A percentile compares a stretch with the other conserved stretches of the same genome.
phyloP scores from a whole-genome alignment of 2,888 invertebrate species.

The Platypus cylindrus region DNA sequence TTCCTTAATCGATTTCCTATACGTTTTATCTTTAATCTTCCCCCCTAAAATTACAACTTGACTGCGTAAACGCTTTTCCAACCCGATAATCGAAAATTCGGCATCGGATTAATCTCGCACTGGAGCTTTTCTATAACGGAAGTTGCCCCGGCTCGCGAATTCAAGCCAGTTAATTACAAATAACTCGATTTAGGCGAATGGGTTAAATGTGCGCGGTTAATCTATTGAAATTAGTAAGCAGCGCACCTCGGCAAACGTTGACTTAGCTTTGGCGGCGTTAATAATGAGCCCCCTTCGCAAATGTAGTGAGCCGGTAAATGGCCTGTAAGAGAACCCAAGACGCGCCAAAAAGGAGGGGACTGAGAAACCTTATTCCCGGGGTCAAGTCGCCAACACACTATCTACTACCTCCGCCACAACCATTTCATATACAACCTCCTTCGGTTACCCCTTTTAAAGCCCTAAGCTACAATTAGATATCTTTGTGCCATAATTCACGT shows the following conservation, averaged over 20 bases:
- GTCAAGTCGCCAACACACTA: slow-evolving; percentile 17
- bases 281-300: slow-evolving; percentile 33
- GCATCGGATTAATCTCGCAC: slow-evolving; percentile 12
- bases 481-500: slow-evolving; percentile 46
- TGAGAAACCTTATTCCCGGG: slow-evolving; percentile 14
- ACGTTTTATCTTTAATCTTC: slow-evolving; percentile 1
- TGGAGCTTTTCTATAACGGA: slow-evolving; percentile 11
- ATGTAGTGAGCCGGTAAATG: slow-evolving; percentile 37
- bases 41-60: slow-evolving; percentile 2
- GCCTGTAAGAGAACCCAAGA: slow-evolving; percentile 33
- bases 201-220: slow-evolving; percentile 35
- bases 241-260: slow-evolving; percentile 36
- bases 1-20: not conserved
- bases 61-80: slow-evolving; percentile 8
- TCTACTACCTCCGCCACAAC: too few species aligned
- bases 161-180: slow-evolving; percentile 37
- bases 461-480: slow-evolving; percentile 39
- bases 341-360: too few species aligned
- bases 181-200: slow-evolving; percentile 38
- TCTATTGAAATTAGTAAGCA: slow-evolving; percentile 39
- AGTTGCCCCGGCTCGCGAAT: slow-evolving; percentile 8
- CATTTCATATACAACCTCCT: too few species aligned
- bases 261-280: slow-evolving; percentile 32
- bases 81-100: slow-evolving; percentile 17
- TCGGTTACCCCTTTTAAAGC: slow-evolving; percentile 13